phyloP scores from a whole-genome alignment of 2,797 vertebrate genomes.

The Lithobates sylvaticus region DNA sequence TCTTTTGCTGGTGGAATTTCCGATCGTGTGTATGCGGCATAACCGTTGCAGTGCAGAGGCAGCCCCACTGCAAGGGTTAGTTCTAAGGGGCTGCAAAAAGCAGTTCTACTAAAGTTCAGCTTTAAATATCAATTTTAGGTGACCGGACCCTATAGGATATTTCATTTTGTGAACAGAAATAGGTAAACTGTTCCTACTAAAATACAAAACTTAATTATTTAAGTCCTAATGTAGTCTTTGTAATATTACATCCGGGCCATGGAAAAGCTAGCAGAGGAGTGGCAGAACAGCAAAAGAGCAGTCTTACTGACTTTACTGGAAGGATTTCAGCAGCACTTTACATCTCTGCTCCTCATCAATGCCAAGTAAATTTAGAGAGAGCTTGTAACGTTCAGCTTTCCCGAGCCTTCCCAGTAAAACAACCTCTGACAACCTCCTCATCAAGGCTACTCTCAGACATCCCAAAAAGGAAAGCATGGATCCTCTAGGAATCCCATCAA shows the following conservation, averaged over 20 bases:
- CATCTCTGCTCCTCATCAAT: slow-evolving; percentile 77
- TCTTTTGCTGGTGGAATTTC: no score
- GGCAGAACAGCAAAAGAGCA: not conserved
- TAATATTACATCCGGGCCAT: not conserved
- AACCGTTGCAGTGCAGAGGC: no score
- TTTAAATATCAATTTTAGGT: not conserved
- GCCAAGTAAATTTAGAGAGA: slow-evolving; percentile 59
- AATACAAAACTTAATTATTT: not conserved
- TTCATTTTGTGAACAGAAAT: not conserved
- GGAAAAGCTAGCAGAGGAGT: not conserved
- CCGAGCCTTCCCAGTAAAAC: slow-evolving; percentile 58
- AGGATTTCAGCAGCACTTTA: slow-evolving; percentile 22
- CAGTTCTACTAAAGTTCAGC: no score
- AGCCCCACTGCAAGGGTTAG: no score
- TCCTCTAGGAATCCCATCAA: slow-evolving; percentile 89
- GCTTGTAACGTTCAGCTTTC: slow-evolving; percentile 41
- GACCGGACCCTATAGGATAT: not conserved
- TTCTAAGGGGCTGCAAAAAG: no score
- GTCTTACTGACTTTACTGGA: slow-evolving; percentile 9
- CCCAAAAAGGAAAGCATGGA: slow-evolving; percentile 84
- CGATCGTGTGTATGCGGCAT: no score
- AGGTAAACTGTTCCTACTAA: not conserved
- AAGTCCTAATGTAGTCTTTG: not conserved
- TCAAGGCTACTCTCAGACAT: slow-evolving; percentile 72
- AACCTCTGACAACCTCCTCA: slow-evolving; percentile 63